These are phyloP conservation scores for Drosophila paranaensis DNA, from an alignment of 2,888 invertebrate genomes.

Conservation along the genomic window DNA sequence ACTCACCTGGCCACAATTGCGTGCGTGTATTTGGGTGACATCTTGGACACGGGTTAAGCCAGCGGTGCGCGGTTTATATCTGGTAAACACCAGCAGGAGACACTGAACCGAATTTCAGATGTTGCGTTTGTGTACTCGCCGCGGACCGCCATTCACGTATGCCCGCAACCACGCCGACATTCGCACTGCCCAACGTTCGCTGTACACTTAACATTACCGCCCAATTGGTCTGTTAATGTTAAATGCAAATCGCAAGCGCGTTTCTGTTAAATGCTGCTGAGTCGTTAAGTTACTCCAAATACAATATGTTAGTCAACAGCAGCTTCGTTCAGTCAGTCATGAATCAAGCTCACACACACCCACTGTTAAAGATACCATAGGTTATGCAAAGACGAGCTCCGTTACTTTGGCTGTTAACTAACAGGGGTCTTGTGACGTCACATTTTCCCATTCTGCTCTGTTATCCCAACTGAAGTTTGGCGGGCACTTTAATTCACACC, in stretches of 20 bases:
- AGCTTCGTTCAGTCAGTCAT: conserved; percentile 2
- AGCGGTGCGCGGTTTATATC: conserved; percentile 33
- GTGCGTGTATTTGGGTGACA: conserved; percentile 90
- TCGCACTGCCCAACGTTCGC: conserved; percentile 13
- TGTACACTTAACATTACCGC: conserved; percentile 1
- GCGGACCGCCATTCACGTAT: conserved; percentile 34
- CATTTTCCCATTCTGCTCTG: too few species aligned
- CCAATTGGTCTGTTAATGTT: conserved; percentile 4
- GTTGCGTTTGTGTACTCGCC: conserved; percentile 45
- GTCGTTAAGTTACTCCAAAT: neutral
- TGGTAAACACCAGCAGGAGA: conserved; percentile 40
- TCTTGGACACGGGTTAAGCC: conserved; percentile 50
- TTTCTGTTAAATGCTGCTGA: too few species aligned
- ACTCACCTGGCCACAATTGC: conserved; percentile 89
- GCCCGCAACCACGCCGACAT: conserved; percentile 25
- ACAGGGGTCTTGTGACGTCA: too few species aligned
- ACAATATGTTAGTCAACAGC: neutral
- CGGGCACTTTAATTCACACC: too few species aligned
- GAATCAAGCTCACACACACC: neutral
- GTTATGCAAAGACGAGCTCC: too few species aligned
- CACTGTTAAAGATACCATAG: too few species aligned
- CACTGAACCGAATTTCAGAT: conserved; percentile 48
- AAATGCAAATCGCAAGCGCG: neutral
- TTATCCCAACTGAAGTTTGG: too few species aligned
- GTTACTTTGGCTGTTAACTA: too few species aligned